Evolutionary conservation across 2,888 invertebrate genomes (phyloP).

Genomic region (Drosophila mimetica): DNA sequence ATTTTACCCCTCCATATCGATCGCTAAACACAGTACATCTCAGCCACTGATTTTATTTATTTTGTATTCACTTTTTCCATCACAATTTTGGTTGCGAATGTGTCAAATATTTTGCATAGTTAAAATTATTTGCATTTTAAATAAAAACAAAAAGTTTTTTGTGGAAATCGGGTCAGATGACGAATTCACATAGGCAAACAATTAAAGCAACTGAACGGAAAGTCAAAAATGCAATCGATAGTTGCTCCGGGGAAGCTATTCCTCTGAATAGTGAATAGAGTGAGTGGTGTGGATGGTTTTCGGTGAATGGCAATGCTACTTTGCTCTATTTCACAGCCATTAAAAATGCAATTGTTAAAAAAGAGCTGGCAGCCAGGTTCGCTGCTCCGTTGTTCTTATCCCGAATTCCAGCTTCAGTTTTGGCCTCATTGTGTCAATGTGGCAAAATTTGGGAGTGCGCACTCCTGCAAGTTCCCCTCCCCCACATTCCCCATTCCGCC

Average conservation of each 20-base stretch:
- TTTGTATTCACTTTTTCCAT: neutral
- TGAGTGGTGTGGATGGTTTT: neutral
- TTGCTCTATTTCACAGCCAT: slow-evolving; percentile 56
- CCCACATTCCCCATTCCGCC: slow-evolving; percentile 22
- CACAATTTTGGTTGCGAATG: neutral
- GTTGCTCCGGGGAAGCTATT: neutral
- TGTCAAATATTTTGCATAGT: slow-evolving; percentile 6
- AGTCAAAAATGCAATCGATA: slow-evolving; percentile 49
- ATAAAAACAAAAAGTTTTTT: slow-evolving; percentile 29
- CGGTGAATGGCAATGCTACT: slow-evolving; percentile 6
- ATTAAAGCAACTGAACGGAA: slow-evolving; percentile 18
- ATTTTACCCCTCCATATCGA: neutral
- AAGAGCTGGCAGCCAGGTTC: slow-evolving; percentile 36
- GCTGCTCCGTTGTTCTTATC: slow-evolving; percentile 31
- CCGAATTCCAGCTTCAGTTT: slow-evolving; percentile 20
- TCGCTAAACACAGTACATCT: neutral
- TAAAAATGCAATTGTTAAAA: slow-evolving; percentile 74
- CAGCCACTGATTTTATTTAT: neutral
- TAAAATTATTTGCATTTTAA: slow-evolving; percentile 53
- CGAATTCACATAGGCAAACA: slow-evolving; percentile 21
- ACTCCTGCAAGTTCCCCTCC: slow-evolving; percentile 46
- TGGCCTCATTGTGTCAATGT: slow-evolving; percentile 76
- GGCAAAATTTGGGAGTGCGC: slow-evolving; percentile 52
- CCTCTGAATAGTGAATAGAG: neutral
- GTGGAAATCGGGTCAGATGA: neutral